These are phyloP conservation scores for Strigamia crassipes DNA, from an alignment of 2,888 invertebrate species.

Conservation along the genomic window DNA sequence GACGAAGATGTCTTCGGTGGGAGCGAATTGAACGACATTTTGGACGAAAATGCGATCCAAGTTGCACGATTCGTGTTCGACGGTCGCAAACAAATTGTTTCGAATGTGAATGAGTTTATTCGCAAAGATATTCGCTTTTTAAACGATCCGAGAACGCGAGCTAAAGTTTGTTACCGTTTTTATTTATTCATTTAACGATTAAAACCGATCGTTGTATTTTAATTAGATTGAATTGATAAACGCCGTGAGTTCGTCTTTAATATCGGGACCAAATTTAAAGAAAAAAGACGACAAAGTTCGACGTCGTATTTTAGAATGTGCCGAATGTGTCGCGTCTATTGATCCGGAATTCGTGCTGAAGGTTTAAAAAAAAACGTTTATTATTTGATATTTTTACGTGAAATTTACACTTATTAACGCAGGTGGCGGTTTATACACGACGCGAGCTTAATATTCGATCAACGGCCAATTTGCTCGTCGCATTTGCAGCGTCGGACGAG, in stretches of 20 bases:
- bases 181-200: too few relatives aligned
- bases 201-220: too few relatives aligned
- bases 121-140: background rate
- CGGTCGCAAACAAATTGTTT: background rate
- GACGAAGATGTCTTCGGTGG: too few relatives aligned
- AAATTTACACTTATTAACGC: constrained; percentile 47
- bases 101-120: background rate
- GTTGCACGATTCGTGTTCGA: background rate
- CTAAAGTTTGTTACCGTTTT: background rate
- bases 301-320: background rate
- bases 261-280: constrained; percentile 37
- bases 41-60: too few relatives aligned
- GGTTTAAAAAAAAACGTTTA: constrained; percentile 55
- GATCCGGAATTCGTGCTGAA: constrained; percentile 62
- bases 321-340: constrained; percentile 52
- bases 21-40: too few relatives aligned
- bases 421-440: constrained; percentile 61
- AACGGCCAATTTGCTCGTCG: constrained; percentile 60
- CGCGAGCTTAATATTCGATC: constrained; percentile 60
- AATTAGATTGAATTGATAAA: constrained; percentile 25
- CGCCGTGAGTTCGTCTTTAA: constrained; percentile 42
- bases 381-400: constrained; percentile 4
- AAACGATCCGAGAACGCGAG: background rate
- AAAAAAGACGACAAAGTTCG: background rate
- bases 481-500: constrained; percentile 56